Evolutionary conservation across 1,140 invertebrate genomes (phyloP).

Genomic region (Acromyrmex echinatior): DNA sequence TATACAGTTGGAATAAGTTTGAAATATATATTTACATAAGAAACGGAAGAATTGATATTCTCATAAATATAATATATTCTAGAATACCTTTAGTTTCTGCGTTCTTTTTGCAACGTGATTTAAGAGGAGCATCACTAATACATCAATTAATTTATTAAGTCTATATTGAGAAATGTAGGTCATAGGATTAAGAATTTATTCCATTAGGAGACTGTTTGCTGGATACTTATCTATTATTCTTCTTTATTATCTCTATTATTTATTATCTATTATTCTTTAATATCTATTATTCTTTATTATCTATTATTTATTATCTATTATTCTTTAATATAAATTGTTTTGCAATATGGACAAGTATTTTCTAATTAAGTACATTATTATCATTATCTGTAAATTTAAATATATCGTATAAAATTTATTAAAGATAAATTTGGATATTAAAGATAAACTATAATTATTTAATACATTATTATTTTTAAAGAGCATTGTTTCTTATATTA

Average conservation of each 20-base stretch:
- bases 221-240: neutral
- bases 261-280: no score
- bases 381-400: neutral
- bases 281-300: no score
- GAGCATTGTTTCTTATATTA: neutral
- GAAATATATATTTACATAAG: neutral
- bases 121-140: slow-evolving; percentile 22
- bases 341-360: neutral
- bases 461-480: neutral
- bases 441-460: neutral
- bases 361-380: neutral
- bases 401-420: neutral
- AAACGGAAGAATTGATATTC: neutral
- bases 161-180: slow-evolving; percentile 19
- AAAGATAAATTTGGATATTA: neutral
- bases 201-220: neutral
- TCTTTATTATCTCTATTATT: no score
- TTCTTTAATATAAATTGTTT: neutral
- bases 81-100: neutral
- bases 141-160: slow-evolving; percentile 46
- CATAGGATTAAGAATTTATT: slow-evolving; percentile 36
- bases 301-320: no score
- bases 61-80: neutral
- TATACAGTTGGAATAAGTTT: neutral
- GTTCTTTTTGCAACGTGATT: neutral